Conservation (phyloP, 2,113 vertebrate species). For the Colinus virginianus region DNA sequence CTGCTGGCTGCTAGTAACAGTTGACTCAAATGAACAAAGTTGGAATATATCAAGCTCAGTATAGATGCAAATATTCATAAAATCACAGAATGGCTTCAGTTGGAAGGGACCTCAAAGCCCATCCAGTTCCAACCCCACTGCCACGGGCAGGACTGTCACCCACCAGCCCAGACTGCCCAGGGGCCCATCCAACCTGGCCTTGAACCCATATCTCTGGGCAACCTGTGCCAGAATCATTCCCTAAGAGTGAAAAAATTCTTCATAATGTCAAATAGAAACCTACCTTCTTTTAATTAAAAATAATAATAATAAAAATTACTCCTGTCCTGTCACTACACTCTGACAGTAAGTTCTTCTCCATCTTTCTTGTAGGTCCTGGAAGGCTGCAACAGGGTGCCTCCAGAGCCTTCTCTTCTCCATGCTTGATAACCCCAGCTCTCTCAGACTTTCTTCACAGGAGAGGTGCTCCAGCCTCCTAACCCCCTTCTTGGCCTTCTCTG, state of each 20-base stretch:
- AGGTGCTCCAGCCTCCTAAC: neutral
- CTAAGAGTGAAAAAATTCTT: neutral
- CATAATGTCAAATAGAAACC: neutral
- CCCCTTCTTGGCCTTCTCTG: neutral
- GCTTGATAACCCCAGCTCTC: neutral
- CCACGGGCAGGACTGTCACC: neutral
- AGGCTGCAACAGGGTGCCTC: neutral
- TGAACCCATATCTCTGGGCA: neutral
- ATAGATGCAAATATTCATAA: neutral
- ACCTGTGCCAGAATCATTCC: neutral
- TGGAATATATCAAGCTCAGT: neutral
- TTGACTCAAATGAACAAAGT: neutral
- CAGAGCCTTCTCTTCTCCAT: neutral
- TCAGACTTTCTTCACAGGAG: neutral
- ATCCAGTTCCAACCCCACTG: neutral
- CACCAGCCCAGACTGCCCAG: neutral
- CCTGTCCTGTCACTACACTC: neutral
- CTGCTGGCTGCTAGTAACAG: neutral
- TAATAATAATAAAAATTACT: neutral
- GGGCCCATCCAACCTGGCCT: neutral
- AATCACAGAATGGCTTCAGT: neutral
- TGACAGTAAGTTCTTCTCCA: neutral
- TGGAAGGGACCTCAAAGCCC: neutral
- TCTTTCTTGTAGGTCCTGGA: neutral
- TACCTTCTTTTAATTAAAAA: neutral